These are phyloP conservation scores for Recurvirostra avosetta DNA, from an alignment of 2,113 vertebrate genomes.

Conservation along the genomic window DNA sequence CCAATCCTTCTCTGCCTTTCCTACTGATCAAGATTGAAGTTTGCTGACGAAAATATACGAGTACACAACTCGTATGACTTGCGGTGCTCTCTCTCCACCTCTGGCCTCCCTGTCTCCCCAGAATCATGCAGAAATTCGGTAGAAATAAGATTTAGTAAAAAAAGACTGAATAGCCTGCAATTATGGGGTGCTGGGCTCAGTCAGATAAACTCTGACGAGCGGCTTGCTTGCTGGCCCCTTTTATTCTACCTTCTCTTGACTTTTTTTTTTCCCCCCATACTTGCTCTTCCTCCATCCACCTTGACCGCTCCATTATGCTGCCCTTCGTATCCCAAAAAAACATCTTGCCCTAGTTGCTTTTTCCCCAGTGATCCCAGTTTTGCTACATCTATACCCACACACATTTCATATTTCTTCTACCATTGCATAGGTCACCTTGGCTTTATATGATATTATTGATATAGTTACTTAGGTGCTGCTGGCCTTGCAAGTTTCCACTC, in stretches of 20 bases:
- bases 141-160: not conserved
- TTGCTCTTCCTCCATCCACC: not conserved
- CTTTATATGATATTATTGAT: accelerated
- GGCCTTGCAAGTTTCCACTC: not conserved
- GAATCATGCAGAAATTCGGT: not conserved
- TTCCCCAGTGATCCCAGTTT: not conserved
- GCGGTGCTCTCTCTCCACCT: not conserved
- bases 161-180: not conserved
- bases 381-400: not conserved
- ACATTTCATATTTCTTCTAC: not conserved
- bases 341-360: not conserved
- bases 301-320: not conserved
- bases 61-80: not conserved
- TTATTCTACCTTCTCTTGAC: not conserved
- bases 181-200: not conserved
- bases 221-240: not conserved
- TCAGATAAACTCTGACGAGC: not conserved
- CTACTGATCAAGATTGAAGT: not conserved
- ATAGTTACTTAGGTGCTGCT: not conserved
- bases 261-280: not conserved
- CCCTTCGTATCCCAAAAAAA: not conserved
- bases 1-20: not conserved
- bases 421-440: not conserved
- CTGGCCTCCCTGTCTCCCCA: not conserved
- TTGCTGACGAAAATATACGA: not conserved